phyloP scores from a whole-genome alignment of 2,888 invertebrate genomes.

The Acanthosepion esculentum region DNA sequence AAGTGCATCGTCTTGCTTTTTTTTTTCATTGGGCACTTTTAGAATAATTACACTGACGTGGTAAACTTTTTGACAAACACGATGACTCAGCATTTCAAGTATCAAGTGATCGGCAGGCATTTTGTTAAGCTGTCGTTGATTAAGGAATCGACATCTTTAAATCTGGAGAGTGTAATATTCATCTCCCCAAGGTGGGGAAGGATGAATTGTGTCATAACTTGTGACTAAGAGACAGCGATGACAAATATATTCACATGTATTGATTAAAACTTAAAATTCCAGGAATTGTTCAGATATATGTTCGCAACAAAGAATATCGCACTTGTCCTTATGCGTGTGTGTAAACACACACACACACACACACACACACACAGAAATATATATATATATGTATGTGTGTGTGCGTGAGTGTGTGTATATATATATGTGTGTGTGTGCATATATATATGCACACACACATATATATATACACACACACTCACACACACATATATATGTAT shows the following conservation, averaged over 20 bases:
- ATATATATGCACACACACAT: too few species aligned
- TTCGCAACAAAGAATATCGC: background rate
- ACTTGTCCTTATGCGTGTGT: background rate
- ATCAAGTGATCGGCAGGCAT: background rate
- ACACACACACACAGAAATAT: too few species aligned
- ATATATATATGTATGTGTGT: background rate
- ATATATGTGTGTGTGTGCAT: too few species aligned
- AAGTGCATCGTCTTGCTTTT: background rate
- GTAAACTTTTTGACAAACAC: background rate
- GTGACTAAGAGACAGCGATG: background rate
- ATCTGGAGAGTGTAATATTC: background rate
- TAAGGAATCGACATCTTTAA: background rate
- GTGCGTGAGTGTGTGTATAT: background rate
- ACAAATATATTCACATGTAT: background rate
- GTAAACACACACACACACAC: too few species aligned
- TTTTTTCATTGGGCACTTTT: background rate
- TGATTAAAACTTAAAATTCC: background rate
- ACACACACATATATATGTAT: too few species aligned
- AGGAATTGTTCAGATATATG: background rate
- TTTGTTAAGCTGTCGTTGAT: background rate
- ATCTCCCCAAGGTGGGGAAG: background rate
- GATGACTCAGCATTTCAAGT: background rate
- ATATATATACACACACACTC: too few species aligned
- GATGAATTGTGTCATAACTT: background rate
- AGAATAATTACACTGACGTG: background rate